A percentile compares a stretch with the other conserved stretches of the same genome.
Evolutionary conservation across 1,140 invertebrate species (phyloP).

Genomic region (Neodiprion fabricii): DNA sequence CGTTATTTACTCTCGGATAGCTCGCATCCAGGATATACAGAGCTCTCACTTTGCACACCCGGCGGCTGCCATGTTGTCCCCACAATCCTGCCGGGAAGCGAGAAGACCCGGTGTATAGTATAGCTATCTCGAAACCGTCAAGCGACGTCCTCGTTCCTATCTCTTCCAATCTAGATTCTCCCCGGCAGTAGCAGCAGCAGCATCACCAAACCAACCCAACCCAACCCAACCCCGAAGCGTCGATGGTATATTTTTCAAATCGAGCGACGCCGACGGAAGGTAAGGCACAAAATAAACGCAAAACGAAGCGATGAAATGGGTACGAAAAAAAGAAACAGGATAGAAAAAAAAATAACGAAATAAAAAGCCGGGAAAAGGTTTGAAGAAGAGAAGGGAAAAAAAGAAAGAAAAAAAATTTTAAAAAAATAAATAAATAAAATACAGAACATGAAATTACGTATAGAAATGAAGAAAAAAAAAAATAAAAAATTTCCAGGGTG

Average conservation of each 20-base stretch:
- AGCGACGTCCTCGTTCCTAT: not conserved
- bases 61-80: not conserved
- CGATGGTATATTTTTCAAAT: slow-evolving; percentile 5
- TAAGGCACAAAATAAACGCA: not conserved
- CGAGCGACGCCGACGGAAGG: not conserved
- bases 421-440: not conserved
- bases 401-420: not conserved
- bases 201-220: not conserved
- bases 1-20: not conserved
- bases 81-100: not conserved
- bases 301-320: not conserved
- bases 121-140: slow-evolving; percentile 5
- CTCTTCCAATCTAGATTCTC: slow-evolving; percentile 1
- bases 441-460: not conserved
- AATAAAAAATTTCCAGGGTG: not conserved
- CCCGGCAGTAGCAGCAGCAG: too few relatives aligned
- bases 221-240: not conserved
- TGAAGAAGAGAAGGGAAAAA: not conserved
- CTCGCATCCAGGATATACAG: not conserved
- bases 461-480: not conserved
- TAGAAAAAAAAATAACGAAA: too few relatives aligned
- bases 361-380: not conserved
- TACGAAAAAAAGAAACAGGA: not conserved
- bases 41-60: not conserved
- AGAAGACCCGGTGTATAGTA: not conserved